phyloP scores from a whole-genome alignment of 2,888 invertebrate genomes.

The Cryptus armator region DNA sequence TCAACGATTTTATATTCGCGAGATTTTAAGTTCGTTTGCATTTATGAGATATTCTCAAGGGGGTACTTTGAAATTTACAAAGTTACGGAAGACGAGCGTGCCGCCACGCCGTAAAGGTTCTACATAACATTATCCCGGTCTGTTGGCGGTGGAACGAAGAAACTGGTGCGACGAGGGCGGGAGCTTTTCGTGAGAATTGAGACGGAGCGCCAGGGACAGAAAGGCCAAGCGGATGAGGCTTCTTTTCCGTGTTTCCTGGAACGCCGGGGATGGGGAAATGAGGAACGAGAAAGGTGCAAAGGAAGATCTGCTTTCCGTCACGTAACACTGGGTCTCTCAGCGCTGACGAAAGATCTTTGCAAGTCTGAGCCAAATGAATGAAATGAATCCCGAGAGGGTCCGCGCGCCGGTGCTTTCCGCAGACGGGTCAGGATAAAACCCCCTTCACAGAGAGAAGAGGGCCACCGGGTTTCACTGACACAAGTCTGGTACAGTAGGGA shows the following conservation, averaged over 20 bases:
- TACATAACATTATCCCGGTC: slow-evolving; percentile 65
- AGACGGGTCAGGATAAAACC: slow-evolving; percentile 25
- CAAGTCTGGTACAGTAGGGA: neutral
- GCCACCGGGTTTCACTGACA: neutral
- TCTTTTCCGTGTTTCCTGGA: slow-evolving; percentile 31
- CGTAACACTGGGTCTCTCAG: slow-evolving; percentile 9
- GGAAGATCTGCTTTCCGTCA: slow-evolving; percentile 6
- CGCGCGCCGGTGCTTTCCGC: neutral
- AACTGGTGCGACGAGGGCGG: slow-evolving; percentile 24
- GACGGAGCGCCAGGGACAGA: slow-evolving; percentile 29
- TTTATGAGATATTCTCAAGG: slow-evolving; percentile 67
- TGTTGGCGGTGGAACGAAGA: slow-evolving; percentile 50
- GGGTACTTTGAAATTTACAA: slow-evolving; percentile 66
- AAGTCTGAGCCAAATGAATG: slow-evolving; percentile 46
- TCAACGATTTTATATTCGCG: slow-evolving; percentile 39
- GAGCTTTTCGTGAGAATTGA: slow-evolving; percentile 32
- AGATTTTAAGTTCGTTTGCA: slow-evolving; percentile 65
- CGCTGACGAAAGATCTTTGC: slow-evolving; percentile 39
- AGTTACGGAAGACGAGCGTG: slow-evolving; percentile 47
- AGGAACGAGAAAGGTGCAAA: neutral
- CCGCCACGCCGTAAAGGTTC: slow-evolving; percentile 38
- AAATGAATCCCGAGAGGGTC: slow-evolving; percentile 33
- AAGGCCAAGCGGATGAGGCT: slow-evolving; percentile 32
- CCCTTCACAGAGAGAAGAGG: neutral
- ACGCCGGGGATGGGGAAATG: neutral